Percentiles rank a stretch among this genome's conserved stretches.
phyloP scores from a whole-genome alignment of 2,113 vertebrate species.

The Neolamprologus falcicula region DNA sequence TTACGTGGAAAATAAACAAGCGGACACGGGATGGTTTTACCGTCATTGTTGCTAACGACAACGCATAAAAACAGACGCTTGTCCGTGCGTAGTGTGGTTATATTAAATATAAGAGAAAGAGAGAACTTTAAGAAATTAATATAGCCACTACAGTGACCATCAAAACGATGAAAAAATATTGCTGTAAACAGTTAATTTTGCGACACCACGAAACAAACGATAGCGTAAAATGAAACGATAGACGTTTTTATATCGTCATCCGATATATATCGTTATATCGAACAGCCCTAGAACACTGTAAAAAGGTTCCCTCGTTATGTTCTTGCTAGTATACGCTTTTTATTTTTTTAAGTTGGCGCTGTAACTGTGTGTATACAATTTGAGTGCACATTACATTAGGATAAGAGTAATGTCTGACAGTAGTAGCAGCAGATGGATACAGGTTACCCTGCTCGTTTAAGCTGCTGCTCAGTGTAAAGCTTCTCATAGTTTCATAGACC shows the following conservation, averaged over 20 bases:
- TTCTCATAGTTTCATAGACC: not conserved
- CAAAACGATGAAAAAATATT: not conserved
- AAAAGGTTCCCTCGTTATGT: not conserved
- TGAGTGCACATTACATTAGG: not conserved
- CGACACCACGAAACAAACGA: accelerated
- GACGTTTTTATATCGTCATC: not conserved
- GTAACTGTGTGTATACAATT: not conserved
- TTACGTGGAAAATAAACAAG: not conserved
- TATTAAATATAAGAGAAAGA: not conserved
- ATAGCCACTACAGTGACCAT: not conserved
- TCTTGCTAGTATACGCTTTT: not conserved
- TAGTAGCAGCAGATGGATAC: not conserved
- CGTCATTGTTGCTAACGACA: not conserved
- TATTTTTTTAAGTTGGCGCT: not conserved
- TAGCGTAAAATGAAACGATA: accelerated
- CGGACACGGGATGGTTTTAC: not conserved
- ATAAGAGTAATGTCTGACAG: not conserved
- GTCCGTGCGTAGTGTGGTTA: not conserved
- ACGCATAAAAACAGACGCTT: not conserved
- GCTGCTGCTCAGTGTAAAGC: not conserved
- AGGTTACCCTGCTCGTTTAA: not conserved
- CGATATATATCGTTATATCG: accelerated
- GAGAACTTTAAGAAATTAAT: not conserved
- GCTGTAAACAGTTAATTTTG: not conserved
- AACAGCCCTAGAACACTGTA: not conserved